Evolutionary conservation across 2,888 invertebrate genomes (phyloP).

Genomic region (Acronicta aceris): DNA sequence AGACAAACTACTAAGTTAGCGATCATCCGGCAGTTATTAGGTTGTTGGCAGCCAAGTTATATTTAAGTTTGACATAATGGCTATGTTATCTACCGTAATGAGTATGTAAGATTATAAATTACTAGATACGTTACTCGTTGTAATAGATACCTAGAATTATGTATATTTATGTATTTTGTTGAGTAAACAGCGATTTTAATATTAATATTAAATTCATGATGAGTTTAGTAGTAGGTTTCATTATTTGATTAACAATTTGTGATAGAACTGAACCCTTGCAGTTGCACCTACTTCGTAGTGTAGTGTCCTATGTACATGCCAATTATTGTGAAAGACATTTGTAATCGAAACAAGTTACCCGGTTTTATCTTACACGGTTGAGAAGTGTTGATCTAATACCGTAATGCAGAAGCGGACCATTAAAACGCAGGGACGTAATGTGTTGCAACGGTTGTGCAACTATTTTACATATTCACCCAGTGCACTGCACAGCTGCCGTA

Average conservation of each 20-base stretch:
- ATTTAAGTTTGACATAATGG: constrained; percentile 39
- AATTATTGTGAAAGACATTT: constrained; percentile 47
- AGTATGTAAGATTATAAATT: constrained; percentile 45
- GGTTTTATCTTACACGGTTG: constrained; percentile 46
- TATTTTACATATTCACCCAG: constrained; percentile 68
- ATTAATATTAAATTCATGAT: too few relatives aligned
- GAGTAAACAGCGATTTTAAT: not conserved
- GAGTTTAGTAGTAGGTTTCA: too few relatives aligned
- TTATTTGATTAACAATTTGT: too few relatives aligned
- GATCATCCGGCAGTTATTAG: constrained; percentile 43
- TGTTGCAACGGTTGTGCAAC: constrained; percentile 67
- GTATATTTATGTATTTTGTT: not conserved
- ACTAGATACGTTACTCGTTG: constrained; percentile 33
- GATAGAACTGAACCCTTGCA: not conserved
- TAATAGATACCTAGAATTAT: constrained; percentile 26
- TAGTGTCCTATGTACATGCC: constrained; percentile 23
- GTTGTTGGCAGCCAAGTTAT: constrained; percentile 43
- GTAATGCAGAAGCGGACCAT: constrained; percentile 49
- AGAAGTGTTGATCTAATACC: constrained; percentile 39
- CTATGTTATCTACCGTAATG: constrained; percentile 36
- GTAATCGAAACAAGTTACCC: constrained; percentile 43
- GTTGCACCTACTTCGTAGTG: constrained; percentile 6
- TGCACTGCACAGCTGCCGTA: constrained; percentile 65
- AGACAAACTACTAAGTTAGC: constrained; percentile 30
- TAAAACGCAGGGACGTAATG: constrained; percentile 60